Evolutionary conservation across 2,113 vertebrate genomes (phyloP).

Genomic region (Opisthocomus hoazin): DNA sequence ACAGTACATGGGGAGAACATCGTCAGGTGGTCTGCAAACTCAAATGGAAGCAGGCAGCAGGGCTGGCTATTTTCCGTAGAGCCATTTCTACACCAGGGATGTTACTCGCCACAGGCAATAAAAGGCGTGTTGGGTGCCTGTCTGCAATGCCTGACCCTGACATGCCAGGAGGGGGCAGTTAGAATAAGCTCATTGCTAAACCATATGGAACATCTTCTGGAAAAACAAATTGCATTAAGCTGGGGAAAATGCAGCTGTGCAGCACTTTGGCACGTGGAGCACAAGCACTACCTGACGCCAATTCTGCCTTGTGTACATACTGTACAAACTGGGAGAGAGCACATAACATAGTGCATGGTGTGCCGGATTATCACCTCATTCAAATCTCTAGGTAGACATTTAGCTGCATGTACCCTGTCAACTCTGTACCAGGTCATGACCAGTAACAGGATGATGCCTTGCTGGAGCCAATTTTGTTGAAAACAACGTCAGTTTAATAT

Average conservation of each 20-base stretch:
- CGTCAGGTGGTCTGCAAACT: not conserved
- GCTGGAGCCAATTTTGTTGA: not conserved
- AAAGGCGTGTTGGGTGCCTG: not conserved
- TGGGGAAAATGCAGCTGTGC: conserved; percentile 34
- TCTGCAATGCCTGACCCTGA: not conserved
- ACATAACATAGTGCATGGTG: not conserved
- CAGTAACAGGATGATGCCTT: not conserved
- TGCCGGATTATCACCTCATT: not conserved
- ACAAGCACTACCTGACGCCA: conserved; percentile 25
- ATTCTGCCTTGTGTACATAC: conserved; percentile 18
- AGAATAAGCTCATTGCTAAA: not conserved
- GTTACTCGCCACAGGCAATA: not conserved
- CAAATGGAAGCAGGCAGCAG: not conserved
- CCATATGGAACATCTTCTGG: conserved; percentile 8
- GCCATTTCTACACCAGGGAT: not conserved
- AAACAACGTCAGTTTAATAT: not conserved
- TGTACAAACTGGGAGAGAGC: conserved; percentile 30
- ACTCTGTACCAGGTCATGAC: conserved; percentile 33
- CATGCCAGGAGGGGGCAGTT: conserved; percentile 11
- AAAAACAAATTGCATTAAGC: conserved; percentile 29
- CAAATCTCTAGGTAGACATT: conserved; percentile 5
- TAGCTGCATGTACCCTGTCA: conserved; percentile 1
- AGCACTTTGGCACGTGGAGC: not conserved
- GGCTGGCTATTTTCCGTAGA: not conserved
- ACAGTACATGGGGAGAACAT: not conserved